Evolutionary conservation across 2,113 vertebrate species (phyloP), one percentile per base, ranked within the genome.

Genomic region (Tetrao urogallus): DNA sequence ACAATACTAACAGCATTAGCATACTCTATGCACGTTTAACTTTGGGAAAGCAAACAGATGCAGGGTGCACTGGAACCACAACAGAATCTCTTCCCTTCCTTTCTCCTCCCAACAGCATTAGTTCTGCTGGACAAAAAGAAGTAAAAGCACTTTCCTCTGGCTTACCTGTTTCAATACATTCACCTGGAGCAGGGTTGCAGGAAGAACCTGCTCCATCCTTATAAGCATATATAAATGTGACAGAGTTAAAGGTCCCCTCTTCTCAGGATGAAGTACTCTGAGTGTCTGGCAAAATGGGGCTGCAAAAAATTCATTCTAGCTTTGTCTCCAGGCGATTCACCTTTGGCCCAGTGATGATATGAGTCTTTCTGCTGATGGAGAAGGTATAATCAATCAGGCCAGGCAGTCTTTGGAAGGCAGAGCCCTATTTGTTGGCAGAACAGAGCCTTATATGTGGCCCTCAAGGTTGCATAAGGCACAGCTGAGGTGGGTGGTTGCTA

Each of bases 221-320:
- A 97, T 98, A 98, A 99, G 98, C 97, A 98, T 98, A 98, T 97
- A 98, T 98, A 98, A 98, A 98, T 98, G 98, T 98, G 98, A 98
- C 98, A 97, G 97, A 98, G 97, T 98, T 98, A 98, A 98, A 99
- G 98, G 97, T 98, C 98, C 98, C 98, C 74, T 86, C 98, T 99
- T 98, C 98, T 97, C 97, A 97, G 98, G 98, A 98, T 98, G 98
- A 99, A 99, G 98, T 97, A 97, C 97, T 98, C 98, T 98, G 98
- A 99, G 98, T 98, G 98, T 97, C 98, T 98, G 97, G 98, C 94
- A 95, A 98, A 98, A 99, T 99, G 98, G 98, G 98, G 98, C 98
- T 97, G 97, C 98, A 99, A 99, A 98, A 99, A 99, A 99, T 98
- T 98, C 98, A 98, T 99, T 99, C 98, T 98, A 97, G 98, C 98